Evolutionary conservation across 1,140 invertebrate genomes (phyloP), one percentile per base, ranked within the genome.

Genomic region (Cherax quadricarinatus): DNA sequence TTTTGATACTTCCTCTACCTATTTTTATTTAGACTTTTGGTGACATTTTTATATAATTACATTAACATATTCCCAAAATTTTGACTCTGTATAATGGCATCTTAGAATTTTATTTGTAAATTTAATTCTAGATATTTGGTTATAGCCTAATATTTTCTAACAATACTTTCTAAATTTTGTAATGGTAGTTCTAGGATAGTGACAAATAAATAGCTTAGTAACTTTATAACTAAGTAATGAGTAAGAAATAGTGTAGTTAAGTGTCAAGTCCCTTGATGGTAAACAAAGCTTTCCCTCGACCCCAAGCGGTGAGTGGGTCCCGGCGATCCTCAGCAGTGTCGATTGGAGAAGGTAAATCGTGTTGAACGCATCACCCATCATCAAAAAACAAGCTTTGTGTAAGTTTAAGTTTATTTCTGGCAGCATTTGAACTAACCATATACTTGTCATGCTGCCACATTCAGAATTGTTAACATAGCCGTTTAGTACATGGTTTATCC

Each of bases 311-410:
- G 86, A 86, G 92, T 86, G 88, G 92, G 79, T 93, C 92, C 41
- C 82, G 92, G 12, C 92, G 92, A 18, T 84, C 92, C n/a, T 93
- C 92, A 60, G 84, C 87, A 51, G 92, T 93, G 83, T 93, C 92
- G 86, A 89, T 93, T 70, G 92, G 92, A 93, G 92, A 93, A 93
- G 92, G 92, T 93, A 93, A 93, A 93, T 89, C 83, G 84, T 93
- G 92, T 89, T 93, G 84, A 89, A 79, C 91, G 70, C 80, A 78
- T 84, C 86, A 80, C 88, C 51, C 82, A 85, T 86, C 92, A 88
- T 89, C 92, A 85, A 83, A 89, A 93, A 82, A 53, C 51, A 62
- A 62, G 84, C 79, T 91, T 93, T 91, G 82, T 93, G 88, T 84
- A 90, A 93, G 88, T 91, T 91, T 91, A 60, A 78, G 62, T 86